Percentiles rank a stretch among this genome's conserved stretches.
phyloP scores from a whole-genome alignment of 37 sponge, comb jelly and placozoan species.

The Halichondria panicea region DNA sequence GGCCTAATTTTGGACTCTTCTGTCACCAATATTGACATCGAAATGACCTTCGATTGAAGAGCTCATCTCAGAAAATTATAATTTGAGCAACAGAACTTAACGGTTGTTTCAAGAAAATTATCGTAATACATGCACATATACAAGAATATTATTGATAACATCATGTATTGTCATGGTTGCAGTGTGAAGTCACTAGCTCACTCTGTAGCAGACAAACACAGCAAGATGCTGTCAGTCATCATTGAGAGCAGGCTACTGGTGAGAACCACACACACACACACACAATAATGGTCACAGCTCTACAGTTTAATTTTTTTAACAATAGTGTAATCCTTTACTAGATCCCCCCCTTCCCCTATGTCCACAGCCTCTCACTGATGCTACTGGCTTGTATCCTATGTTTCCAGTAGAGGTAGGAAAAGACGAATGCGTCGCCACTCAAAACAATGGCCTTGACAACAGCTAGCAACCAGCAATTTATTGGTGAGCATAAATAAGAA shows the following conservation, averaged over 20 bases:
- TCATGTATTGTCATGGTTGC: neutral
- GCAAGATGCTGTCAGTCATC: constrained; percentile 44
- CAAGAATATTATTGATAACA: neutral
- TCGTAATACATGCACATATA: neutral
- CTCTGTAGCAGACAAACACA: constrained; percentile 70
- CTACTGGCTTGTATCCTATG: constrained; percentile 12
- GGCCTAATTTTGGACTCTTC: too few species aligned
- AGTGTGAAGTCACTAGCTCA: constrained; percentile 67
- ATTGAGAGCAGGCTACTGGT: constrained; percentile 68
- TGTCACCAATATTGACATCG: too few species aligned
- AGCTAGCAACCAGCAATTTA: neutral
- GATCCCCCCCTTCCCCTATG: neutral
- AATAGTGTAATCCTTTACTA: too few species aligned
- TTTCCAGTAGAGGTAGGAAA: constrained; percentile 30
- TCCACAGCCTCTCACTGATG: constrained; percentile 2
- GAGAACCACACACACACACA: too few species aligned
- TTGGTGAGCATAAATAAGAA: too few species aligned
- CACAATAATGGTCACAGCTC: neutral
- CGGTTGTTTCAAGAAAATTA: neutral
- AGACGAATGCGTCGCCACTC: constrained; percentile 21
- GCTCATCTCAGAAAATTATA: too few species aligned
- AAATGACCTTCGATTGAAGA: too few species aligned
- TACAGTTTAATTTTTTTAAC: too few species aligned
- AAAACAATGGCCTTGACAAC: neutral
- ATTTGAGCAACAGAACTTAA: too few species aligned